phyloP scores from a whole-genome alignment of 2,113 vertebrate species.

The Empidonax alnorum region DNA sequence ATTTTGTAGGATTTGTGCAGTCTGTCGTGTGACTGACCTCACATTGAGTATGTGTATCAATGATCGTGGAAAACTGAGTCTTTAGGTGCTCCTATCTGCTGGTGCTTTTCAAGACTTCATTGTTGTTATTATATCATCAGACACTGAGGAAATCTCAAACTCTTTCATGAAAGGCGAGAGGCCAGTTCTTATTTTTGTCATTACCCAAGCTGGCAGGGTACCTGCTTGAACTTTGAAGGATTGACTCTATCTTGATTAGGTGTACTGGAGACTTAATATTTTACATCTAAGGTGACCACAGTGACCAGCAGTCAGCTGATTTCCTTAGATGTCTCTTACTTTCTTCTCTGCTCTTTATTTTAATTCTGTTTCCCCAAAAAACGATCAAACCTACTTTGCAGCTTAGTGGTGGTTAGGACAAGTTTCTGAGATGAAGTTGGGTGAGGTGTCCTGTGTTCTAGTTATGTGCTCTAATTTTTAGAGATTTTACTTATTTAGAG shows the following conservation, averaged over 20 bases:
- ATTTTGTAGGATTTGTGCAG: neutral
- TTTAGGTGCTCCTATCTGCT: neutral
- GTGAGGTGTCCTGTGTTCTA: neutral
- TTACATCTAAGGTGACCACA: neutral
- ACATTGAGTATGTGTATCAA: rapidly evolving
- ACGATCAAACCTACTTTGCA: rapidly evolving
- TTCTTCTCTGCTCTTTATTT: neutral
- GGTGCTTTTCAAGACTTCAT: neutral
- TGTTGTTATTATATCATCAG: neutral
- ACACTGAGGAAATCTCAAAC: neutral
- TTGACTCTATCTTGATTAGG: neutral
- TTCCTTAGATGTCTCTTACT: neutral
- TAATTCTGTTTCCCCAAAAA: neutral
- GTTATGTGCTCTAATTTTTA: conserved; percentile 29
- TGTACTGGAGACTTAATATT: neutral
- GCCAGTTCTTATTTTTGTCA: neutral
- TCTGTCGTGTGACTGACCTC: neutral
- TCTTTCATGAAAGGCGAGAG: neutral
- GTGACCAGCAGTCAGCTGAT: neutral
- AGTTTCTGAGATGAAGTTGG: neutral
- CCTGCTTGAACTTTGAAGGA: neutral
- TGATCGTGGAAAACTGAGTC: neutral
- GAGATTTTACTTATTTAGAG: conserved; percentile 11
- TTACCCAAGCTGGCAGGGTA: neutral
- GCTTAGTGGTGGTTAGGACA: neutral